Percentiles rank a stretch among this genome's conserved stretches.
Conservation (phyloP, 2,113 vertebrate genomes). For the Fregata magnificens region DNA sequence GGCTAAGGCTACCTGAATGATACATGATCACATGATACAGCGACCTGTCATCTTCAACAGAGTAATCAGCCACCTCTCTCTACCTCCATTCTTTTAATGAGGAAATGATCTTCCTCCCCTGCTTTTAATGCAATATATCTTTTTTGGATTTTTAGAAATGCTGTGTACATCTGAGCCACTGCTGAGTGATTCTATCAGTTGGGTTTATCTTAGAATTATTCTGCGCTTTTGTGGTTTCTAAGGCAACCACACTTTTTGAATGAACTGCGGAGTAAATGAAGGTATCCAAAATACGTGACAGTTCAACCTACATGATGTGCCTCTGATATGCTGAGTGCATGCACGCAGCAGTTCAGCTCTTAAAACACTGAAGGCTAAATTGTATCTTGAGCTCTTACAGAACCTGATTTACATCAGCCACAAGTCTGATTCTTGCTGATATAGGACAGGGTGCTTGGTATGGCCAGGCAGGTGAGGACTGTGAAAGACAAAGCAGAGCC, state of each 20-base stretch:
- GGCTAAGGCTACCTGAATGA: not conserved
- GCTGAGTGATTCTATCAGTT: constrained; percentile 20
- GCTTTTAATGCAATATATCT: not conserved
- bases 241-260: constrained; percentile 49
- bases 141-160: not conserved
- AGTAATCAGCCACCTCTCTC: not conserved
- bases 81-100: not conserved
- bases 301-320: not conserved
- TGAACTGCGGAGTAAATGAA: constrained; percentile 37
- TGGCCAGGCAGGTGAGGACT: not conserved
- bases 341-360: not conserved
- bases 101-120: not conserved
- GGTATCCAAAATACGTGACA: constrained; percentile 35
- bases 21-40: rapidly evolving
- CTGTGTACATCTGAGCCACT: not conserved
- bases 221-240: constrained; percentile 47
- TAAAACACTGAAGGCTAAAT: not conserved
- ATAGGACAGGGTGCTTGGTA: not conserved
- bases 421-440: not conserved
- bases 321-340: not conserved
- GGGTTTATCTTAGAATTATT: constrained; percentile 31
- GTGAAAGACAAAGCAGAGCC: not conserved
- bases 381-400: not conserved
- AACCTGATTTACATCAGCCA: not conserved
- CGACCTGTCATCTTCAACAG: not conserved